Percentiles rank a stretch among this genome's conserved stretches.
phyloP scores from a whole-genome alignment of 2,888 invertebrate genomes.

The Malachius bipustulatus region DNA sequence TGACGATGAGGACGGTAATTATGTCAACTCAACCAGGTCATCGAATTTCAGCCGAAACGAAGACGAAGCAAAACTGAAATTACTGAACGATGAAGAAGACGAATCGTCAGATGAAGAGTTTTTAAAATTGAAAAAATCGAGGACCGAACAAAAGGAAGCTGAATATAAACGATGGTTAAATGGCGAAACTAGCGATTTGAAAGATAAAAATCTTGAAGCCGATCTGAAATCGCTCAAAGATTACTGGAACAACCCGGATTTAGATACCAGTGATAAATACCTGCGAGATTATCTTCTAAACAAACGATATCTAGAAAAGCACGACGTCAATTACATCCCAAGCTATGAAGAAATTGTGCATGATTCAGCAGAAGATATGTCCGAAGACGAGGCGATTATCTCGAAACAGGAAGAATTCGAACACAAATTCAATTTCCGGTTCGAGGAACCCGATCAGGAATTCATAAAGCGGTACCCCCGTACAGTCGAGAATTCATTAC shows the following conservation, averaged over 20 bases:
- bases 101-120: slow-evolving; percentile 42
- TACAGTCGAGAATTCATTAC: slow-evolving; percentile 63
- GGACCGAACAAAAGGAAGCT: slow-evolving; percentile 33
- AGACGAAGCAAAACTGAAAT: slow-evolving; percentile 55
- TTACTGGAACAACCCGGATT: slow-evolving; percentile 72
- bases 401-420: slow-evolving; percentile 85
- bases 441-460: slow-evolving; percentile 90
- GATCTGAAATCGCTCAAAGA: slow-evolving; percentile 65
- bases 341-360: slow-evolving; percentile 57
- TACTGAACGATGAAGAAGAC: slow-evolving; percentile 44
- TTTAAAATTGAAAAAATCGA: slow-evolving; percentile 43
- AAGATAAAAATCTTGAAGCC: slow-evolving; percentile 46
- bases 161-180: slow-evolving; percentile 71
- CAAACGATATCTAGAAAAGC: slow-evolving; percentile 50
- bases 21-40: background rate
- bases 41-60: too few species aligned
- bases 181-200: slow-evolving; percentile 52
- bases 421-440: slow-evolving; percentile 89
- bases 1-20: slow-evolving; percentile 24
- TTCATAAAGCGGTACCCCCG: slow-evolving; percentile 89
- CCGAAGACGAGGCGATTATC: slow-evolving; percentile 68
- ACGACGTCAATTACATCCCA: slow-evolving; percentile 41
- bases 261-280: slow-evolving; percentile 79
- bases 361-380: slow-evolving; percentile 45
- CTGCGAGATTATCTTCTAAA: slow-evolving; percentile 86